phyloP scores from a whole-genome alignment of 2,888 invertebrate species.

The Axea sp. region DNA sequence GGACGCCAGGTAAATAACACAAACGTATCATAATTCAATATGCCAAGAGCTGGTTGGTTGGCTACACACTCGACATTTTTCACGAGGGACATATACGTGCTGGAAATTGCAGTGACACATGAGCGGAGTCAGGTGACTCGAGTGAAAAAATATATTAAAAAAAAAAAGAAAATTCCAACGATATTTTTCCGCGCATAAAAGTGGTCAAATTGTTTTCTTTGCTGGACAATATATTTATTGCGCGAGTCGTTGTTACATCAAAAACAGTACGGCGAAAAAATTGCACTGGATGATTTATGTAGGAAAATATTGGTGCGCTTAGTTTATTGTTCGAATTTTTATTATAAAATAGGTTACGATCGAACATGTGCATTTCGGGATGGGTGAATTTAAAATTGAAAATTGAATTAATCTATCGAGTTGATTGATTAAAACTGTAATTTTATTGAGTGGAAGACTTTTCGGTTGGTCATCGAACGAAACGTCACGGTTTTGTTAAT shows the following conservation, averaged over 20 bases:
- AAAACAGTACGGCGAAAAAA: conserved; percentile 35
- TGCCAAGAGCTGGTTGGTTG: conserved; percentile 49
- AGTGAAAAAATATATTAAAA: conserved; percentile 23
- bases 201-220: conserved; percentile 47
- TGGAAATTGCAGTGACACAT: conserved; percentile 58
- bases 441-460: conserved; percentile 5
- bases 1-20: conserved; percentile 50
- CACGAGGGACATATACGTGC: conserved; percentile 29
- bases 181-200: conserved; percentile 28
- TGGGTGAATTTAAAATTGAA: neutral
- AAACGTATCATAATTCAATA: conserved; percentile 60
- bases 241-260: conserved; percentile 31
- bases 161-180: conserved; percentile 6
- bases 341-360: conserved; percentile 21
- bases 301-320: conserved; percentile 16
- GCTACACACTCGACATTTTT: conserved; percentile 55
- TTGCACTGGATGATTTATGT: conserved; percentile 32
- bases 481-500: too few species aligned
- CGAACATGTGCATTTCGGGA: neutral
- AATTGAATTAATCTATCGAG: conserved; percentile 12
- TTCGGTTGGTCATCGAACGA: neutral
- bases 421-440: conserved; percentile 23
- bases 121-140: conserved; percentile 57
- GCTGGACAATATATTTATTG: conserved; percentile 45
- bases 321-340: conserved; percentile 27